A percentile compares a stretch with the other conserved stretches of the same genome.
phyloP scores from a whole-genome alignment of 30 jellyfish, hydroid and myxozoan genomes.

The Sanderia malayensis region DNA sequence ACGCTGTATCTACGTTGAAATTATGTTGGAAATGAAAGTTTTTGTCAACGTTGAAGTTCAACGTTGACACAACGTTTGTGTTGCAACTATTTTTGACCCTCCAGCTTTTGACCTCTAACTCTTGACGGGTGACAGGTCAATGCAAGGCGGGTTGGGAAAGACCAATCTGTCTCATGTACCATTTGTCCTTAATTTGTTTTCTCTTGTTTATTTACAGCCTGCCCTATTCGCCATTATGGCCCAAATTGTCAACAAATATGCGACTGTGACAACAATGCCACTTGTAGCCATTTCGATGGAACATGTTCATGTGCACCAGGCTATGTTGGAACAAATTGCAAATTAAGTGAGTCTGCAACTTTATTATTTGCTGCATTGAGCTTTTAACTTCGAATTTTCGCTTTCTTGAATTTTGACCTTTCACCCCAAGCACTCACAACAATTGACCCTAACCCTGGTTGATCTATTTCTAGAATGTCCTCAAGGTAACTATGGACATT shows the following conservation, averaged over 20 bases:
- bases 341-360: slow-evolving; percentile 18
- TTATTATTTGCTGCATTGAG: not conserved
- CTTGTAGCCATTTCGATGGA: slow-evolving; percentile 71
- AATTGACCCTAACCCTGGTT: not conserved
- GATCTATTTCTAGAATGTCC: slow-evolving; percentile 8
- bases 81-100: too few relatives aligned
- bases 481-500: not conserved
- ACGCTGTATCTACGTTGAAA: too few relatives aligned
- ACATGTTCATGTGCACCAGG: slow-evolving; percentile 65
- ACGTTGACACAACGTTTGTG: too few relatives aligned
- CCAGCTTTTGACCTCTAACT: not conserved
- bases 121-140: not conserved
- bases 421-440: not conserved
- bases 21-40: too few relatives aligned
- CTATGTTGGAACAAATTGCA: slow-evolving; percentile 50
- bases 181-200: too few relatives aligned
- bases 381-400: not conserved
- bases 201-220: slow-evolving; percentile 26
- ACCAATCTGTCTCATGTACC: not conserved
- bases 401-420: not conserved
- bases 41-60: too few relatives aligned
- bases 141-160: not conserved
- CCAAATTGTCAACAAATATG: slow-evolving; percentile 51
- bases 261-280: slow-evolving; percentile 65
- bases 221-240: slow-evolving; percentile 51